Evolutionary conservation across 2,113 vertebrate species (phyloP).

Genomic region (Recurvirostra avosetta): DNA sequence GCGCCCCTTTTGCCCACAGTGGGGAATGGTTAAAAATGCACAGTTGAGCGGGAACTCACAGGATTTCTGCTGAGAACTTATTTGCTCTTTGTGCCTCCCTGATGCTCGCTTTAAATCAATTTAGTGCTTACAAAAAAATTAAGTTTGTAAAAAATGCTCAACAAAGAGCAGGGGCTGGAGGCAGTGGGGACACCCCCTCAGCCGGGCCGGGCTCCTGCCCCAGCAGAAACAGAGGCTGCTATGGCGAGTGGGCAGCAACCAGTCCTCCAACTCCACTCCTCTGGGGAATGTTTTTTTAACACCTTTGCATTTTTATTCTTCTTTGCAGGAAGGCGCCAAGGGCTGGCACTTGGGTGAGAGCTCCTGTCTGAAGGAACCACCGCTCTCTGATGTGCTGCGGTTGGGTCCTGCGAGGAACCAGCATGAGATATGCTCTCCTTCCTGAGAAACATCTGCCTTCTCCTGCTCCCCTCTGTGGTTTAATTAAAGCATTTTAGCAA

Average conservation of each 20-base stretch:
- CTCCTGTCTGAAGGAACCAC: background rate
- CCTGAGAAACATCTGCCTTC: background rate
- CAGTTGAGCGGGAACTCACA: background rate
- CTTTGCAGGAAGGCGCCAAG: background rate
- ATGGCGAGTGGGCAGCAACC: accelerated
- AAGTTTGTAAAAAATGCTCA: background rate
- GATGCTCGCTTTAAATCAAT: background rate
- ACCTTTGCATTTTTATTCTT: background rate
- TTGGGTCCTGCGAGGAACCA: accelerated
- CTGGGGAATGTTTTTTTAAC: background rate
- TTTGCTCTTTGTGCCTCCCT: background rate
- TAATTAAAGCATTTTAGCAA: constrained; percentile 11
- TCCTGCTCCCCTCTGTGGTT: background rate
- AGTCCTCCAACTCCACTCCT: background rate
- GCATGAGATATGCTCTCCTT: background rate
- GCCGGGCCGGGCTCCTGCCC: background rate
- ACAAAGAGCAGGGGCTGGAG: background rate
- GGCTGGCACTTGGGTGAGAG: background rate
- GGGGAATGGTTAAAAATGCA: background rate
- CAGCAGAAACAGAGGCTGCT: accelerated
- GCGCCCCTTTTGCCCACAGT: background rate
- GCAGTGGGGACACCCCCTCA: background rate
- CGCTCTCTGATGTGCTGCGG: background rate
- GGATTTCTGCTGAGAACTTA: background rate
- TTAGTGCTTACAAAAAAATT: background rate